phyloP scores from a whole-genome alignment of 2,797 vertebrate genomes.

The Chelidonichthys spinosus region DNA sequence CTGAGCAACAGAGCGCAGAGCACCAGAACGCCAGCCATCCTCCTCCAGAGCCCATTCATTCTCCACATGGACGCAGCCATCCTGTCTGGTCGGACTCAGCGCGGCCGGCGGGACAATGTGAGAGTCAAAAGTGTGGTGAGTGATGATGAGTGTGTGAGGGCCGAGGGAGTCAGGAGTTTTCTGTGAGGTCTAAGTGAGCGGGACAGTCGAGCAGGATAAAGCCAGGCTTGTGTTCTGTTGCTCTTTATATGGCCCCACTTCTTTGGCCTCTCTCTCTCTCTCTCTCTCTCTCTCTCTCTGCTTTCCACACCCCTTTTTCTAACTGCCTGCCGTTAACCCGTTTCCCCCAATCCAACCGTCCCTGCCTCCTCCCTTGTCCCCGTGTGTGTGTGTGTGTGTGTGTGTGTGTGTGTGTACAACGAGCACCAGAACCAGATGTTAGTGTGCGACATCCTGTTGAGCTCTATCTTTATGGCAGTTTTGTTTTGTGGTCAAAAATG shows the following conservation, averaged over 20 bases:
- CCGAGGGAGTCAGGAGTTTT: slow-evolving; percentile 71
- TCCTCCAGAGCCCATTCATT: slow-evolving; percentile 81
- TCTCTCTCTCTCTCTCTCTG: slow-evolving; percentile 32
- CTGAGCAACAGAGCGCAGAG: slow-evolving; percentile 73
- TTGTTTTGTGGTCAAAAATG: slow-evolving; percentile 29
- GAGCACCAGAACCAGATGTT: slow-evolving; percentile 19
- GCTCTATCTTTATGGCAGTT: slow-evolving; percentile 7
- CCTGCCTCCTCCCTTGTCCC: slow-evolving; percentile 44
- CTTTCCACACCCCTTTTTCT: slow-evolving; percentile 78
- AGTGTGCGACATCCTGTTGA: slow-evolving; percentile 15
- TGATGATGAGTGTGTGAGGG: slow-evolving; percentile 52
- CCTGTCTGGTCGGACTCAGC: slow-evolving; percentile 65
- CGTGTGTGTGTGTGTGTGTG: slow-evolving; percentile 12
- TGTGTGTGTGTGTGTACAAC: slow-evolving; percentile 8
- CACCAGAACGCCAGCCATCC: slow-evolving; percentile 69
- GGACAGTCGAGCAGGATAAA: slow-evolving; percentile 82
- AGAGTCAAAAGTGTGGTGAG: slow-evolving; percentile 37
- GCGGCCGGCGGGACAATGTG: slow-evolving; percentile 47
- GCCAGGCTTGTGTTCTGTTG: slow-evolving; percentile 76
- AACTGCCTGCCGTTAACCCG: slow-evolving; percentile 61
- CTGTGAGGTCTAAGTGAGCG: slow-evolving; percentile 77
- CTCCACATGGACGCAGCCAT: slow-evolving; percentile 76
- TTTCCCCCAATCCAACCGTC: slow-evolving; percentile 53
- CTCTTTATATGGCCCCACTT: slow-evolving; percentile 82
- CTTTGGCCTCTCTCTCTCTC: slow-evolving; percentile 47